Base-by-base conservation (phyloP, 2,113 vertebrate genomes). In the Centrocercus urophasianus region DNA sequence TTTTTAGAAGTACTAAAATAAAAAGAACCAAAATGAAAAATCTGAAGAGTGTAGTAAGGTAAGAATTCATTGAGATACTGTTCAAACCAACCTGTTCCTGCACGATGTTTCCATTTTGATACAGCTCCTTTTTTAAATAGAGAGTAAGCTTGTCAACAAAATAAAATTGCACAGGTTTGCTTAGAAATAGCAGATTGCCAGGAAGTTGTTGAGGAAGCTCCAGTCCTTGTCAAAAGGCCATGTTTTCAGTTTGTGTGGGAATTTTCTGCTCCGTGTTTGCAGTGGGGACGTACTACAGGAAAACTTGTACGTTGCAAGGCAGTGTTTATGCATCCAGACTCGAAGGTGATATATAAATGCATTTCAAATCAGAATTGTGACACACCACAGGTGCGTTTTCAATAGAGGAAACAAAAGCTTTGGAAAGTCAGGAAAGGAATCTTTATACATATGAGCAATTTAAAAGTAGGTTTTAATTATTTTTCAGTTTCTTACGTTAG, bases 1-100 rank as follows among this genome's bases (percentile, higher is more conserved):
- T 34, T 70, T 83, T 54, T n/a, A 70, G 42, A 78, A 82, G 38
- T 14, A 54, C 24, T 74, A 27, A 83, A 64, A 48, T 76, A 69
- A 90, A 88, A 61, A 65, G 22, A 70, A 65, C 5, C 2, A 15
- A 76, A 76, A 77, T 21, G 2, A n/a, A 81, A 15, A 54, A 69
- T 14, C 7, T 47, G 11, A 42, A 73, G 42, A 59, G 0, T 48
- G 76, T 83, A 0, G 0, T 56, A 47, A 66, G 8, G 10, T 80
- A 28, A 73, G 40, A 88, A 76, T 83, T 87, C 10, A 65, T 89
- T 91, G 34, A 82, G 75, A 67, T 81, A 12, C 56, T 82, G 69
- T n/a, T 76, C n/a, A 70, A 66, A 73, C 50, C 5, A 40, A 63
- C 8, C 3, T 42, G 7, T 72, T 85, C 21, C 42, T 81, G 45